A percentile compares a stretch with the other conserved stretches of the same genome.
Conservation (phyloP, 2,797 vertebrate genomes). For the Gymnodraco acuticeps region DNA sequence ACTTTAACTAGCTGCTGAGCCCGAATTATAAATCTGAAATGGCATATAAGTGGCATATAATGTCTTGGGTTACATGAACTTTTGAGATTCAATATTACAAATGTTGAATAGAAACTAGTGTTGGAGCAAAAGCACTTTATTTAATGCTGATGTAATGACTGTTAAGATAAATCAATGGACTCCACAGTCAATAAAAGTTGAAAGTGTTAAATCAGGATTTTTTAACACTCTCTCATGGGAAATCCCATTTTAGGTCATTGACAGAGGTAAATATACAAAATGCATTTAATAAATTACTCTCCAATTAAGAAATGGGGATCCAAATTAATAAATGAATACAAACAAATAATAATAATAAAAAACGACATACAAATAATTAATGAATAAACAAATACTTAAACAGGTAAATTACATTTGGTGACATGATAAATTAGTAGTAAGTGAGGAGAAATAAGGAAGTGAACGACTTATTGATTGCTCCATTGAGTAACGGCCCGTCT, state of each 20-base stretch:
- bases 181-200: slow-evolving; percentile 54
- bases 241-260: slow-evolving; percentile 2
- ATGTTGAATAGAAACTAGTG: slow-evolving; percentile 2
- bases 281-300: too few relatives aligned
- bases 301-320: too few relatives aligned
- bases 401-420: background rate
- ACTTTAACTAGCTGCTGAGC: slow-evolving; percentile 61
- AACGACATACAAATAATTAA: too few relatives aligned
- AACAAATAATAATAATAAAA: too few relatives aligned
- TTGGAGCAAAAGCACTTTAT: slow-evolving; percentile 37
- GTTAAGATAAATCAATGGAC: slow-evolving; percentile 50
- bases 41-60: slow-evolving; percentile 45
- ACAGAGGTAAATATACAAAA: background rate
- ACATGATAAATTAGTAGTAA: slow-evolving; percentile 30
- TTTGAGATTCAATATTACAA: slow-evolving; percentile 24
- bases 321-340: too few relatives aligned
- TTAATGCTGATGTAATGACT: slow-evolving; percentile 46
- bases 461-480: slow-evolving; percentile 57
- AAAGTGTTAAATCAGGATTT: slow-evolving; percentile 50
- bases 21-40: slow-evolving; percentile 59
- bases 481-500: too few relatives aligned
- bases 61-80: slow-evolving; percentile 41
- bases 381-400: background rate
- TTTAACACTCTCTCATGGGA: slow-evolving; percentile 11
- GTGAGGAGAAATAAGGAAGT: slow-evolving; percentile 29